Evolutionary conservation across 1,140 invertebrate species (phyloP).

Genomic region (Pollicipes pollicipes): DNA sequence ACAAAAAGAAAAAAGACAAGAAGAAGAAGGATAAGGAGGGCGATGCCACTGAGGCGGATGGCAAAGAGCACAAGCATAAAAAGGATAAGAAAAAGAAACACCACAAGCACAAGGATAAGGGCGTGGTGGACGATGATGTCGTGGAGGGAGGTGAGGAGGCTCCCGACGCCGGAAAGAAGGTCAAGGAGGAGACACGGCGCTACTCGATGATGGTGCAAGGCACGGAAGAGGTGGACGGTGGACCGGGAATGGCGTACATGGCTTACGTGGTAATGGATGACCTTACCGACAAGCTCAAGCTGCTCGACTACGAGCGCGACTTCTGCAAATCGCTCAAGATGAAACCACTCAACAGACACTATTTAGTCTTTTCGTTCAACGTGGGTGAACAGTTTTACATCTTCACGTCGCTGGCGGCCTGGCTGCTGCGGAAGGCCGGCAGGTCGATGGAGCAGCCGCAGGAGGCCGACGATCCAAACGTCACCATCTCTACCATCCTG

Average conservation of each 20-base stretch:
- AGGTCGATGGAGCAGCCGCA: slow-evolving; percentile 67
- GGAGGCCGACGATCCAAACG: slow-evolving; percentile 88
- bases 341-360: slow-evolving; percentile 67
- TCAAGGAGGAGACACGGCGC: no score
- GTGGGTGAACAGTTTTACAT: slow-evolving; percentile 91
- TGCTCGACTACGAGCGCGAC: slow-evolving; percentile 75
- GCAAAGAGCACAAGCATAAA: no score
- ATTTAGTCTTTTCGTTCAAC: slow-evolving; percentile 79
- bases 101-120: no score
- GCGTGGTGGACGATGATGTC: no score
- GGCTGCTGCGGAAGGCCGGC: slow-evolving; percentile 71
- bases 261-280: slow-evolving; percentile 41
- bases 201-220: neutral
- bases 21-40: no score
- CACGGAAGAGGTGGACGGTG: slow-evolving; percentile 23
- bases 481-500: slow-evolving; percentile 63
- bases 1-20: no score
- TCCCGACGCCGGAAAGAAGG: no score
- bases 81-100: no score
- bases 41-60: no score
- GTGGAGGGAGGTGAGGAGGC: no score
- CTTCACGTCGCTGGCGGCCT: slow-evolving; percentile 75
- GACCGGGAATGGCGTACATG: slow-evolving; percentile 31
- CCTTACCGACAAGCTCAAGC: slow-evolving; percentile 71
- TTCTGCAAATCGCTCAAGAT: slow-evolving; percentile 63